Evolutionary conservation across 2,888 invertebrate genomes (phyloP).

Genomic region (Apamea crenata): DNA sequence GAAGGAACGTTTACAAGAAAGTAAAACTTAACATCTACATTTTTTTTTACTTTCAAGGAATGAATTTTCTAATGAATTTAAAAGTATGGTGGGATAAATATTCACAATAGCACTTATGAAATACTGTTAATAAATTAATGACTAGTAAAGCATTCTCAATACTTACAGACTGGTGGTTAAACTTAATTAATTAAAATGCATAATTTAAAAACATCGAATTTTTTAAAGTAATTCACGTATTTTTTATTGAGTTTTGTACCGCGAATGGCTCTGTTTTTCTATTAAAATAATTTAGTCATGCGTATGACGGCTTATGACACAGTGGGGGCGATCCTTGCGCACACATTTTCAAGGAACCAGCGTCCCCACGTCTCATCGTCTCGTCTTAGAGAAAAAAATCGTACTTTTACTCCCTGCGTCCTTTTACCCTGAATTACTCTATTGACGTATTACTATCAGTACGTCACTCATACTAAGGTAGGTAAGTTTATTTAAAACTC

Average conservation of each 20-base stretch:
- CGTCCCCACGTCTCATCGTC: too few relatives aligned
- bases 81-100: conserved; percentile 59
- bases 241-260: conserved; percentile 36
- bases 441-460: background rate
- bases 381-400: background rate
- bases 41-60: conserved; percentile 41
- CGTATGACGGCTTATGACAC: conserved; percentile 24
- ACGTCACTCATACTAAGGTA: conserved; percentile 16
- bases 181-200: conserved; percentile 26
- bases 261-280: conserved; percentile 22
- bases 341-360: background rate
- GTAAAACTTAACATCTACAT: conserved; percentile 50
- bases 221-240: background rate
- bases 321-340: background rate
- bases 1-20: conserved; percentile 36
- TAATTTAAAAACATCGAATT: conserved; percentile 1
- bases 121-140: conserved; percentile 64
- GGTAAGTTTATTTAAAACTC: conserved; percentile 34
- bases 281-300: background rate
- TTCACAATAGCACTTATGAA: conserved; percentile 44
- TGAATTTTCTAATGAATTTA: conserved; percentile 53
- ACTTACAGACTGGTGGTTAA: conserved; percentile 43
- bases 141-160: conserved; percentile 64
- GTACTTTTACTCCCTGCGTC: background rate
- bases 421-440: background rate